Evolutionary conservation across 2,888 invertebrate species (phyloP).

Genomic region (Synergus laeviventris): DNA sequence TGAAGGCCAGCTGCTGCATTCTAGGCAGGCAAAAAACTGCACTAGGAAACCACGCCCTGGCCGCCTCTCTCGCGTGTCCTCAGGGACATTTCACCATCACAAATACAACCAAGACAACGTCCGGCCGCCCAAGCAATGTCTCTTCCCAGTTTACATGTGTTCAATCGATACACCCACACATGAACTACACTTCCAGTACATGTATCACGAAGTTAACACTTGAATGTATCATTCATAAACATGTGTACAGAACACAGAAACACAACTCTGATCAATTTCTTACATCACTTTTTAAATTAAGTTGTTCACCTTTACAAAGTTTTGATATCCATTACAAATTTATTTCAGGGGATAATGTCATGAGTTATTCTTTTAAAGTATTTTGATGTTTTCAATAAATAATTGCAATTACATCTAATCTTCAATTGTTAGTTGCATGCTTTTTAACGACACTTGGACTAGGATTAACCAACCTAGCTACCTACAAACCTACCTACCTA

Average conservation of each 20-base stretch:
- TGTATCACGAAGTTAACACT: conserved; percentile 16
- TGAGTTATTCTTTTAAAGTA: neutral
- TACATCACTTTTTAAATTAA: conserved; percentile 7
- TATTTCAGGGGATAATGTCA: neutral
- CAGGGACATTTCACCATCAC: conserved; percentile 67
- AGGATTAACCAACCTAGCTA: conserved; percentile 45
- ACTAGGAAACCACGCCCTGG: conserved; percentile 74
- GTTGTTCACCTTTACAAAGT: conserved; percentile 3
- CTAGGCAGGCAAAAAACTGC: conserved; percentile 71
- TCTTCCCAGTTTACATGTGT: conserved; percentile 26
- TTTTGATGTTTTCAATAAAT: neutral
- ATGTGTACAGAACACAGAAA: conserved; percentile 4
- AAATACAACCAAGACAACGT: conserved; percentile 1
- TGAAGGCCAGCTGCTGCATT: conserved; percentile 74
- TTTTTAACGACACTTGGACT: conserved; percentile 39
- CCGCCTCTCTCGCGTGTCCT: conserved; percentile 66
- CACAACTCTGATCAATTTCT: neutral
- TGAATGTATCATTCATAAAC: conserved; percentile 31
- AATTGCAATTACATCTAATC: neutral
- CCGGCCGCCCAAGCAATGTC: conserved; percentile 13
- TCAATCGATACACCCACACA: conserved; percentile 24
- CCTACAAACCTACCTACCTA: conserved; percentile 53
- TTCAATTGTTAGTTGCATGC: neutral
- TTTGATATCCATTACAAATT: neutral
- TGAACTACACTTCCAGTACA: neutral